Base-by-base conservation (phyloP, 2,797 vertebrate species). In the Anguilla pacifica region DNA sequence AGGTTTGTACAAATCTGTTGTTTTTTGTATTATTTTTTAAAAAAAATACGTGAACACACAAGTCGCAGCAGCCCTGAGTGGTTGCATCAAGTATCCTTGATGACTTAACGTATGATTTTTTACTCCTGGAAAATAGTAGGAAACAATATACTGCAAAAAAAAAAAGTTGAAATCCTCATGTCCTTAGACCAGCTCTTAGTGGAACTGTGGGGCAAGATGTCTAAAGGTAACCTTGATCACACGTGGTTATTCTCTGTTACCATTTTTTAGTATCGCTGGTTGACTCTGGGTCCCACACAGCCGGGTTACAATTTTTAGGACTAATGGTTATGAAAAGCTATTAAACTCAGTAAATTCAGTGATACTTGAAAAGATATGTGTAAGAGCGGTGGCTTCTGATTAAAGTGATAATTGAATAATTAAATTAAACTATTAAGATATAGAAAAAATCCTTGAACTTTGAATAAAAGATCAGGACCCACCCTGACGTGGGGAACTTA, bases 381-480 rank as follows among this genome's bases (percentile, higher is more conserved):
- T 19, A 25, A 28, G 28, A 72, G 28, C 13, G 67, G 28, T 31
- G n/a, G 67, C 25, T 72, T 7, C 25, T 72, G 25, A 72, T 72
- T 28, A 28, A 72, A n/a, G 7, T 31, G 10, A 72, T 28, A 31
- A 72, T 72, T 72, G 22, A 31, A 72, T 72, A n/a, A 25, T 72
- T 72, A 35, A 72, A 72, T 19, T 11, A 28, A 72, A 7, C 2
- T 35, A n/a, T 28, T n/a, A 25, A 5, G 1, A 72, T 72, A 0
- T 85, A 55, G 85, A 86, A 72, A 74, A 77, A 74, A 83, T 67
- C 83, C 51, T 31, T 28, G 87, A 87, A 86, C 84, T 61, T 10
- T 81, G 2, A 43, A 88, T 85, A 87, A 90, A 85, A 86, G 82
- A 53, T 9, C 7, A 13, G 51, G 51, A 9, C 11, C 51, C 53